These are phyloP conservation scores for human (Homo sapiens) DNA, from an alignment of 2,113 vertebrate genomes.

Conservation along the genomic window DNA sequence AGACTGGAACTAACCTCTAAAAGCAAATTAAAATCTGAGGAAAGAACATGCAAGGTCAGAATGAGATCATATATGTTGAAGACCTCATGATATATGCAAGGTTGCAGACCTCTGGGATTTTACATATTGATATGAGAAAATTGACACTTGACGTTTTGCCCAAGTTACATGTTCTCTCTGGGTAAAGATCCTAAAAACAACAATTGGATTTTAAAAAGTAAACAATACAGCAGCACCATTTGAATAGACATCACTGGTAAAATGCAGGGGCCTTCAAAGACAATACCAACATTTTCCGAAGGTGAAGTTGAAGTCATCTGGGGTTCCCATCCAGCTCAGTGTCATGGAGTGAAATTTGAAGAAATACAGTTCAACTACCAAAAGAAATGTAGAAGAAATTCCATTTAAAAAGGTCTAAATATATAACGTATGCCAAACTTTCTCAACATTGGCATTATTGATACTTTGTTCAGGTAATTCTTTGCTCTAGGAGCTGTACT, in stretches of 20 bases:
- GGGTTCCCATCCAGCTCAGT: not conserved
- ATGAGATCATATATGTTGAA: not conserved
- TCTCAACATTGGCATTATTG: not conserved
- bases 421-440: not conserved
- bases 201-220: not conserved
- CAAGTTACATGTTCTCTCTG: not conserved
- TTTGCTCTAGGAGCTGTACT: not conserved
- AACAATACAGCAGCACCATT: not conserved
- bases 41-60: not conserved
- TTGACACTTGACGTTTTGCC: not conserved
- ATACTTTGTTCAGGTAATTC: not conserved
- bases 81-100: not conserved
- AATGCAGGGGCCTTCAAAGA: not conserved
- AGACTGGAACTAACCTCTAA: not conserved
- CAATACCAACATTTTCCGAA: not conserved
- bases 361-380: not conserved
- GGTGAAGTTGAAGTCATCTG: slow-evolving; percentile 5
- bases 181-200: not conserved
- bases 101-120: not conserved
- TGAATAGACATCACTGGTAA: not conserved
- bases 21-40: not conserved
- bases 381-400: not conserved
- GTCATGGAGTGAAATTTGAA: not conserved
- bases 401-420: not conserved
- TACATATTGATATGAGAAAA: not conserved